Base-by-base conservation (phyloP, 2,888 invertebrate species). In the Capitulum mitella region DNA sequence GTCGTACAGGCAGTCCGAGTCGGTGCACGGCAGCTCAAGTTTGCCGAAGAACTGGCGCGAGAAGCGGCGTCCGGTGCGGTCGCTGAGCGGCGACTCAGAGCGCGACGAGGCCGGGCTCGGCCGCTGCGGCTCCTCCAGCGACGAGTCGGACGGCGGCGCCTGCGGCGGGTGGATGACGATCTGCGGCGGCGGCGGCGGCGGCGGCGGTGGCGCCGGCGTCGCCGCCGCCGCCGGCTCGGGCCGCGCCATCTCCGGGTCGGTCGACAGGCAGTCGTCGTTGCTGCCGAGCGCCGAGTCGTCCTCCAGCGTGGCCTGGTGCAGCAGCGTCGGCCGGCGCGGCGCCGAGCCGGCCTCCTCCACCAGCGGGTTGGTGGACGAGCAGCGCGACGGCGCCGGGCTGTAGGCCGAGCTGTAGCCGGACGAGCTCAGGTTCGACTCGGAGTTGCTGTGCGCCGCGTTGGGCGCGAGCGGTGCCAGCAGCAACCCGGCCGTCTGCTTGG, bases 321-420 rank as follows among this genome's bases (percentile, higher is more conserved):
- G 51, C 77, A 54, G 32, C n/a, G 34, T 19, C 40, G 48, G 43
- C 51, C 64, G 77, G 54, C 78, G 29, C 77, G 77, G 70, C n/a
- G 29, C 26, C 19, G 6, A 6, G 10, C 70, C 70, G 8, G 6
- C 40, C 70, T 70, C 70, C 37, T 40, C 37, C 37, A 70, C 92
- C 5, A 93, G 85, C 0, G 93, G 93, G 85, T 93, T 93, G 83
- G 91, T 92, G 0, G 93, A 93, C 12, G 92, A 92, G 84, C 93
- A 93, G 81, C 93, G 87, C 0, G 93, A 93, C 8, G 93, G 92
- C 0, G 92, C 93, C 0, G 93, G 93, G 85, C 92, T 92, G 0
- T 93, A 92, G 91, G 93, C 93, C 3, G 93, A 93, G 82, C 92
- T 92, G 85, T 93, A 93, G 16, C 93, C 93, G 0, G 93, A 93